Conservation (phyloP, 1,140 invertebrate species). For the Drosophila repleta region DNA sequence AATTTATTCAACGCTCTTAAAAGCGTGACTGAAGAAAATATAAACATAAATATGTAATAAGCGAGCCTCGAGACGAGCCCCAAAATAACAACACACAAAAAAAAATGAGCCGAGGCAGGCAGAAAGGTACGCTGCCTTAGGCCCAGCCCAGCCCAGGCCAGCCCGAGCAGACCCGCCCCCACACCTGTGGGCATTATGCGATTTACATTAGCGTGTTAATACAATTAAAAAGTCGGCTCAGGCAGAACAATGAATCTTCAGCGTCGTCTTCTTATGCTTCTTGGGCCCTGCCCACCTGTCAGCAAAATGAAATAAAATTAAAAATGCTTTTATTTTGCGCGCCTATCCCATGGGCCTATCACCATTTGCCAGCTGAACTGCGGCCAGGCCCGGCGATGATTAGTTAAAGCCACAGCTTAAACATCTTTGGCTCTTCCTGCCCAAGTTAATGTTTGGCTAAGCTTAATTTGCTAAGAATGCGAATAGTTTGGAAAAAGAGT, state of each 20-base stretch:
- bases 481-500: no score
- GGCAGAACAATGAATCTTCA: constrained; percentile 68
- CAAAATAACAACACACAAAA: no score
- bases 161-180: not conserved
- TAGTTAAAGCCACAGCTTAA: constrained; percentile 13
- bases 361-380: not conserved
- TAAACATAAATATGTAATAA: constrained; percentile 78
- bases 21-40: constrained; percentile 48
- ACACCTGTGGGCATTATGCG: constrained; percentile 53
- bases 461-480: not conserved
- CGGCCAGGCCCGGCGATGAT: not conserved
- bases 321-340: constrained; percentile 64
- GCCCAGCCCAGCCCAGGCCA: no score
- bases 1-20: constrained; percentile 76
- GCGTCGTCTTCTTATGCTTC: no score
- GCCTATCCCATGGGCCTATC: constrained; percentile 11
- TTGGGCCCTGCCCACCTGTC: constrained; percentile 26
- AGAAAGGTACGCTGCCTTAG: not conserved
- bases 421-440: not conserved
- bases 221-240: constrained; percentile 78
- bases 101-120: no score
- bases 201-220: constrained; percentile 81
- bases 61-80: constrained; percentile 36
- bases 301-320: constrained; percentile 62
- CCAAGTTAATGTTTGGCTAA: not conserved